Percentiles rank a stretch among this genome's conserved stretches.
Conservation (phyloP, 2,888 invertebrate species). For the Pheosia tremula region DNA sequence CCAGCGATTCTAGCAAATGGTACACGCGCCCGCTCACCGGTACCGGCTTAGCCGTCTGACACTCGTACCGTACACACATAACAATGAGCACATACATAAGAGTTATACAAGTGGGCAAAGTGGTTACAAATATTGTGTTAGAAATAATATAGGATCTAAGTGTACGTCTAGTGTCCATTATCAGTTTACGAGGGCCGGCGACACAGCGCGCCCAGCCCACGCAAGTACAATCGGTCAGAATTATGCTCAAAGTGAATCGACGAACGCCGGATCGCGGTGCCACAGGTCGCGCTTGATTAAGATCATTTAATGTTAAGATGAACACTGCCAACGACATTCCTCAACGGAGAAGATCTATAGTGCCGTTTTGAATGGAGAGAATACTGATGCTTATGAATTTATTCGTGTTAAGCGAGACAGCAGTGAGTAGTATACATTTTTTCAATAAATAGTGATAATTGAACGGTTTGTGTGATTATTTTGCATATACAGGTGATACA, state of each 20-base stretch:
- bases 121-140: constrained; percentile 49
- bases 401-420: constrained; percentile 22
- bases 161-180: constrained; percentile 61
- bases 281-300: constrained; percentile 37
- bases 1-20: constrained; percentile 90
- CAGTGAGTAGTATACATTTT: constrained; percentile 17
- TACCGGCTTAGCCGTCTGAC: constrained; percentile 28
- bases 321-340: constrained; percentile 79
- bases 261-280: constrained; percentile 33
- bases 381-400: constrained; percentile 51
- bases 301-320: constrained; percentile 46
- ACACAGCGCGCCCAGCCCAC: constrained; percentile 25
- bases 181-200: constrained; percentile 35
- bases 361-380: constrained; percentile 53
- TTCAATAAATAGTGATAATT: constrained; percentile 13
- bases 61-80: constrained; percentile 37
- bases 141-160: constrained; percentile 69
- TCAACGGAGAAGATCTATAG: constrained; percentile 45
- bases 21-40: constrained; percentile 59
- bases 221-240: constrained; percentile 52
- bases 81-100: constrained; percentile 36
- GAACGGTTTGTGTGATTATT: constrained; percentile 11
- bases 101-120: constrained; percentile 41
- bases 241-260: constrained; percentile 70
- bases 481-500: constrained; percentile 9